Conservation (phyloP, 2,888 invertebrate species). For the Chouioia cunea region DNA sequence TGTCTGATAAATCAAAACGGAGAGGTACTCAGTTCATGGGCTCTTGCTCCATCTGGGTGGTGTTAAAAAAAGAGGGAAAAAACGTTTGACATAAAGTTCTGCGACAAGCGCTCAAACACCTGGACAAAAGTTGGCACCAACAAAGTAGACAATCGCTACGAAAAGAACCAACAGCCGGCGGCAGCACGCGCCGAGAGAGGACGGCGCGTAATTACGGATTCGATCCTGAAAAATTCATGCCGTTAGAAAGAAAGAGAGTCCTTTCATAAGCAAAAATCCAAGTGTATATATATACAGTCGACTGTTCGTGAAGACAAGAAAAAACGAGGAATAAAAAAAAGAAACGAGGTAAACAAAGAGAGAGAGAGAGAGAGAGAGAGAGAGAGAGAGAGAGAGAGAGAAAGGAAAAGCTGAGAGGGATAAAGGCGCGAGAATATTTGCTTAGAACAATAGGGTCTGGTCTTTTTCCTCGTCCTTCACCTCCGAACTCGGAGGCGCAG, state of each 20-base stretch:
- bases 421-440: slow-evolving; percentile 57
- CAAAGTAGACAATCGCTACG: not conserved
- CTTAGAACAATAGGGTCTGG: slow-evolving; percentile 59
- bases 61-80: too few relatives aligned
- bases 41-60: too few relatives aligned
- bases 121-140: too few relatives aligned
- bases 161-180: slow-evolving; percentile 1
- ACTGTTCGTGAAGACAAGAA: slow-evolving; percentile 10
- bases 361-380: slow-evolving; percentile 43
- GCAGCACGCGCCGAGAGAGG: not conserved
- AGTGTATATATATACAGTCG: too few relatives aligned
- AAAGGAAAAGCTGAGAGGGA: slow-evolving; percentile 34
- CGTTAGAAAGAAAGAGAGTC: not conserved
- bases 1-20: too few relatives aligned
- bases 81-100: too few relatives aligned
- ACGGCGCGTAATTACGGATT: slow-evolving; percentile 17
- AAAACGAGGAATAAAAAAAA: slow-evolving; percentile 9
- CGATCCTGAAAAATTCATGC: slow-evolving; percentile 25
- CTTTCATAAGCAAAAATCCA: slow-evolving; percentile 16
- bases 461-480: slow-evolving; percentile 18
- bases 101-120: too few relatives aligned
- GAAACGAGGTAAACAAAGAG: slow-evolving; percentile 27
- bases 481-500: slow-evolving; percentile 56
- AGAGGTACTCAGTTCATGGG: too few relatives aligned
- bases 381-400: slow-evolving; percentile 45